Percentiles rank a stretch among this genome's conserved stretches.
phyloP scores from a whole-genome alignment of 2,797 vertebrate genomes.

The Poeciliopsis turneri region DNA sequence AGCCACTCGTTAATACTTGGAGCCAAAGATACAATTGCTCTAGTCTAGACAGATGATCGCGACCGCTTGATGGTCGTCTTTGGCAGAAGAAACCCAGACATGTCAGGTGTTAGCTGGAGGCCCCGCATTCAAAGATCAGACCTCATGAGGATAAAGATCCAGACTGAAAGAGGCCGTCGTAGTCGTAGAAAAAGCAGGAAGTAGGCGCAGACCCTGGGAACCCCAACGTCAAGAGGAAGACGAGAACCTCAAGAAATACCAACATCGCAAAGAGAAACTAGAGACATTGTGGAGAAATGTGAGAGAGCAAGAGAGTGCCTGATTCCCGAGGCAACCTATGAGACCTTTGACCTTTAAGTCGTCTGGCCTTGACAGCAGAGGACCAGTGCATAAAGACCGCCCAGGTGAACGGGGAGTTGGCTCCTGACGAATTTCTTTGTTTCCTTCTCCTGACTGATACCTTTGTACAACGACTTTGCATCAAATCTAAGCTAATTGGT shows the following conservation, averaged over 20 bases:
- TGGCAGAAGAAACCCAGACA: background rate
- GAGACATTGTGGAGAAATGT: background rate
- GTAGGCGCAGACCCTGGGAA: background rate
- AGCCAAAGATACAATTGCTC: background rate
- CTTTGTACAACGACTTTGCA: background rate
- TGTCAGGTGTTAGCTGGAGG: background rate
- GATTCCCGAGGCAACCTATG: background rate
- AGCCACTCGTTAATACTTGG: background rate
- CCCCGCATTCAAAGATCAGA: background rate
- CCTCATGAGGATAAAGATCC: background rate
- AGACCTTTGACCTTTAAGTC: background rate
- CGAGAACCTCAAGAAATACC: background rate
- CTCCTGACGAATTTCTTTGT: background rate
- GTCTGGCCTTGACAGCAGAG: background rate
- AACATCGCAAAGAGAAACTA: background rate
- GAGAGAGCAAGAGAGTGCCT: background rate
- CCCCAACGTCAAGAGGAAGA: background rate
- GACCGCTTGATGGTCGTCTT: background rate
- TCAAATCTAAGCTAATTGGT: too few relatives aligned
- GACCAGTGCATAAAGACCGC: background rate
- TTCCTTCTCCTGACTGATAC: background rate
- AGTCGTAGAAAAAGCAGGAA: background rate
- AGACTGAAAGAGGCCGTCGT: background rate
- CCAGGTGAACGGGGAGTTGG: background rate
- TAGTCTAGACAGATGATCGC: background rate